Conservation (phyloP, 2,797 vertebrate genomes). For the Falco biarmicus region DNA sequence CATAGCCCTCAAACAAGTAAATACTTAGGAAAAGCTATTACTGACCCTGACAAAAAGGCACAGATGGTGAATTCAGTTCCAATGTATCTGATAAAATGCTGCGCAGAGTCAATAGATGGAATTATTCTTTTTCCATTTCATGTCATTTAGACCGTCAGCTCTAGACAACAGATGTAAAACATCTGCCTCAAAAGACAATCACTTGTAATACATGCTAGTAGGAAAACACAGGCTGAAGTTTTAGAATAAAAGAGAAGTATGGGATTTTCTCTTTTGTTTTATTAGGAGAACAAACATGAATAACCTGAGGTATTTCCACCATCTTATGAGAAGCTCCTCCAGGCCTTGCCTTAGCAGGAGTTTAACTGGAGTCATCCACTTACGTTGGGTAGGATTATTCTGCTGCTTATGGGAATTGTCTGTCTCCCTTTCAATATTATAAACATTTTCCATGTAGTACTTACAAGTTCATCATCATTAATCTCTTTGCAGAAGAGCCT, state of each 20-base stretch:
- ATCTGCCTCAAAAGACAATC: not conserved
- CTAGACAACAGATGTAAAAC: not conserved
- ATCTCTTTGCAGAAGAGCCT: not conserved
- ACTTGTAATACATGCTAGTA: not conserved
- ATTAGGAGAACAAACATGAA: not conserved
- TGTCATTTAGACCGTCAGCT: not conserved
- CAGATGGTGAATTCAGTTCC: constrained; percentile 18
- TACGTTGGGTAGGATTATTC: not conserved
- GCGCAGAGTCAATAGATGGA: not conserved
- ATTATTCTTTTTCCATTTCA: constrained; percentile 26
- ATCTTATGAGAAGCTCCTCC: not conserved
- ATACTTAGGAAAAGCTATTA: not conserved
- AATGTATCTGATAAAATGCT: not conserved
- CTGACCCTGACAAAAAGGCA: not conserved
- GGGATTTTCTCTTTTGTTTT: not conserved
- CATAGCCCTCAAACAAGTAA: not conserved
- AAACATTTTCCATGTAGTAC: not conserved
- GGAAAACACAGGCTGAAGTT: not conserved
- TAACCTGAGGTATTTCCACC: not conserved
- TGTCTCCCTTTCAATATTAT: not conserved
- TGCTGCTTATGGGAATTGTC: not conserved
- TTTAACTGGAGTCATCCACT: not conserved
- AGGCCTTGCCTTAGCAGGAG: not conserved
- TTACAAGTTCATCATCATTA: not conserved
- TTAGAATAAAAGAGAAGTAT: not conserved